These are phyloP conservation scores for Cosmia trapezina DNA, from an alignment of 2,888 invertebrate genomes.

Conservation along the genomic window DNA sequence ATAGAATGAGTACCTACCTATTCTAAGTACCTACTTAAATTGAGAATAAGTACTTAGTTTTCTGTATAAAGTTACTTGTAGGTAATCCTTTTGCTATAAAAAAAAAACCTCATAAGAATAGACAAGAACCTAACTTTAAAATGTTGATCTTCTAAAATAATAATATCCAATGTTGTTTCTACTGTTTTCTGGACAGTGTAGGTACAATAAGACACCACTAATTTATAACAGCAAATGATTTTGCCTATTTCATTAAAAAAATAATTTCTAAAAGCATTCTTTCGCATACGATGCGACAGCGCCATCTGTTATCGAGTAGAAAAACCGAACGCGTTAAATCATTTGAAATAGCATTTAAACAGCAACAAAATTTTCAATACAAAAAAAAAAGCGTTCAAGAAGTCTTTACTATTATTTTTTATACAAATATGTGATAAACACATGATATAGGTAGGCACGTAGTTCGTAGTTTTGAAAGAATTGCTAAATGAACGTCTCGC, in stretches of 20 bases:
- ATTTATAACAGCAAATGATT: not conserved
- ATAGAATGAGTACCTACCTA: not conserved
- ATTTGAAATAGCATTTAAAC: not conserved
- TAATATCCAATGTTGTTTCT: not conserved
- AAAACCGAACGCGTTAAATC: slow-evolving; percentile 28
- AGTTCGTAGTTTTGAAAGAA: slow-evolving; percentile 14
- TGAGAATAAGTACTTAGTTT: not conserved
- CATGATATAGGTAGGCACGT: not conserved
- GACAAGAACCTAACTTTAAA: fast-evolving
- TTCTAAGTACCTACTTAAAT: slow-evolving; percentile 15
- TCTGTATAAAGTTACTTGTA: not conserved
- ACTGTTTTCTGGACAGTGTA: not conserved
- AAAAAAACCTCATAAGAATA: not conserved
- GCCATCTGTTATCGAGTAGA: slow-evolving; percentile 77
- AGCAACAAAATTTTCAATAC: not conserved
- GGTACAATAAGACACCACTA: too few species aligned
- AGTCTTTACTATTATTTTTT: not conserved
- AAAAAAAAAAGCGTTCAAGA: too few species aligned
- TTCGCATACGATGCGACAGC: slow-evolving; percentile 35
- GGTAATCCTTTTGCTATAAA: not conserved
- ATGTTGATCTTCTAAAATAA: not conserved
- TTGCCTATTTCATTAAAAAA: not conserved
- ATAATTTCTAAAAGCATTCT: not conserved
- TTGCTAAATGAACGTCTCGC: slow-evolving; percentile 3
- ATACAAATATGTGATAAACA: not conserved